These are phyloP conservation scores for Syngnathus acus DNA, from an alignment of 2,797 vertebrate species.

Conservation along the genomic window DNA sequence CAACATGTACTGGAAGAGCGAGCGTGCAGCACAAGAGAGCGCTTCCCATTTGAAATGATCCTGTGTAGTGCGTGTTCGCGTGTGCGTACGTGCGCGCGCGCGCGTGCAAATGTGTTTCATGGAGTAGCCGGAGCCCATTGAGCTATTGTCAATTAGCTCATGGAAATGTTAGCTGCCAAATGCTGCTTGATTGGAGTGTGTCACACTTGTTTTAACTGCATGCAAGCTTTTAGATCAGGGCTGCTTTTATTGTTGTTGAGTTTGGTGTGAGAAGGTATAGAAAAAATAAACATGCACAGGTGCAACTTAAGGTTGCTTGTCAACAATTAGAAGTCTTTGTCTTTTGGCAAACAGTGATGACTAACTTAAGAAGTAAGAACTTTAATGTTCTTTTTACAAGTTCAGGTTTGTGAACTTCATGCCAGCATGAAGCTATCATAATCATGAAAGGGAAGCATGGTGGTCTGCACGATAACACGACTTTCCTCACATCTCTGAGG, in stretches of 20 bases:
- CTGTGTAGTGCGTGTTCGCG: slow-evolving; percentile 5
- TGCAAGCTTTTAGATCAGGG: neutral
- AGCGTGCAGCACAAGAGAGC: neutral
- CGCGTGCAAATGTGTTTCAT: slow-evolving; percentile 23
- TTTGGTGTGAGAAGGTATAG: neutral
- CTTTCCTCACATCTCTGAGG: neutral
- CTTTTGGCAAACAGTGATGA: neutral
- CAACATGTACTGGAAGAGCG: neutral
- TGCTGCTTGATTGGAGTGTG: slow-evolving; percentile 61
- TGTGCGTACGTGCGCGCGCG: neutral
- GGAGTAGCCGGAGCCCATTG: slow-evolving; percentile 50
- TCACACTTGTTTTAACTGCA: slow-evolving; percentile 13
- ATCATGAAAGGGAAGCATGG: neutral
- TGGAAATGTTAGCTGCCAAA: slow-evolving; percentile 46
- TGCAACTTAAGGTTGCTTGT: neutral
- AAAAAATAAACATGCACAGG: neutral
- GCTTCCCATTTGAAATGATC: slow-evolving; percentile 13
- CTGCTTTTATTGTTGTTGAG: neutral
- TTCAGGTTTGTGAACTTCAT: neutral
- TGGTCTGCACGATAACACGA: neutral
- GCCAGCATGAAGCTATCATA: neutral
- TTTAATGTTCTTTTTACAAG: neutral
- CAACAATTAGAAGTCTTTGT: neutral
- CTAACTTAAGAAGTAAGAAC: neutral
- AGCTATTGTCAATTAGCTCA: slow-evolving; percentile 64